phyloP scores from a whole-genome alignment of 1,140 invertebrate species.

The Microvelia longipes region DNA sequence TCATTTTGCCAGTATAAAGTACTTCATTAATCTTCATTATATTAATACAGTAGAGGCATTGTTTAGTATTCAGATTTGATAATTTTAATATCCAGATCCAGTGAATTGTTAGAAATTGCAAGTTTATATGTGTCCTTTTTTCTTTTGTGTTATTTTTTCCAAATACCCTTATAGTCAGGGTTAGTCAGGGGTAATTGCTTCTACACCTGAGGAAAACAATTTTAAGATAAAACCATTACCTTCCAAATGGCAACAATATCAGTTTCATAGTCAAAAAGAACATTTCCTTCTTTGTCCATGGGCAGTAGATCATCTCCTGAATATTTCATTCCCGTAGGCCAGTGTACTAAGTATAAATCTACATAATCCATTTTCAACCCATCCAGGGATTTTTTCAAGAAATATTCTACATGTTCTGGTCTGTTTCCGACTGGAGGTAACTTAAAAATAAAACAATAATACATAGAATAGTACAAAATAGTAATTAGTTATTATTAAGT shows the following conservation, averaged over 20 bases:
- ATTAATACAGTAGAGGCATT: no score
- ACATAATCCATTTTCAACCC: constrained; percentile 46
- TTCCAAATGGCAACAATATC: constrained; percentile 34
- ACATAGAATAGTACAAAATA: neutral
- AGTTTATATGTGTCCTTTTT: no score
- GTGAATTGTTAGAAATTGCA: no score
- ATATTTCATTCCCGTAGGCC: constrained; percentile 29
- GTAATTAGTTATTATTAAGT: neutral
- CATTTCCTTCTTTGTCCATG: constrained; percentile 29
- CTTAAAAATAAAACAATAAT: constrained; percentile 13
- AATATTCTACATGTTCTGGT: constrained; percentile 39
- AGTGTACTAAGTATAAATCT: constrained; percentile 52
- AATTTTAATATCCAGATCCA: no score
- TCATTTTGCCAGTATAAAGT: no score
- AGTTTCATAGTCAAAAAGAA: constrained; percentile 27
- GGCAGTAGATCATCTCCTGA: constrained; percentile 11
- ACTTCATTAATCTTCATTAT: no score
- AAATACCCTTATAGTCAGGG: no score
- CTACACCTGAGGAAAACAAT: no score
- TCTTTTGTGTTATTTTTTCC: no score
- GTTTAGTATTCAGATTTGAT: no score
- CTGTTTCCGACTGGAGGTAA: constrained; percentile 29
- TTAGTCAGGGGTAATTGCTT: no score
- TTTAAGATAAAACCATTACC: no score
- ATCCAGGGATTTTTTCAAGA: constrained; percentile 39